These are phyloP conservation scores for Sander vitreus DNA, from an alignment of 2,113 vertebrate genomes.

Conservation along the genomic window DNA sequence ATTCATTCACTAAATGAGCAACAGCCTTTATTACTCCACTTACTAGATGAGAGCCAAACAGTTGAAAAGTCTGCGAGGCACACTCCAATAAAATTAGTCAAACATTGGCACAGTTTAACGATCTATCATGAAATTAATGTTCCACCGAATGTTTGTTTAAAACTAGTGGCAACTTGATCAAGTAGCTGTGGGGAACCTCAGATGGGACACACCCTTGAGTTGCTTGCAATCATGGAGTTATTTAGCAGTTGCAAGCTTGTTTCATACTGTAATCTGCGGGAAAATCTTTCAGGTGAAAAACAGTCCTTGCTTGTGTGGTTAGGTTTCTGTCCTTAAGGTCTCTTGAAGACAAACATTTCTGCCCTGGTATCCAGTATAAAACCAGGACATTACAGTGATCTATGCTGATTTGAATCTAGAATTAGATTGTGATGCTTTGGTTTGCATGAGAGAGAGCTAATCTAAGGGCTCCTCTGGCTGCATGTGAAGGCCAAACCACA, in stretches of 20 bases:
- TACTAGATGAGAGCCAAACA: slow-evolving; percentile 13
- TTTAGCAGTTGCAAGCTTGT: slow-evolving; percentile 38
- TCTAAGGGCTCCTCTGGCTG: slow-evolving; percentile 20
- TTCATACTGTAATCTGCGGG: slow-evolving; percentile 26
- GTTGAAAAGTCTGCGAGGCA: slow-evolving; percentile 7
- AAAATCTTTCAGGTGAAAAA: slow-evolving; percentile 37
- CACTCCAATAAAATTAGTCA: slow-evolving; percentile 4
- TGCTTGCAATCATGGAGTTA: slow-evolving; percentile 46
- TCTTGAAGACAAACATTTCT: slow-evolving; percentile 16
- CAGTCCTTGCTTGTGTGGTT: background rate
- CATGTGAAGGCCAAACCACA: slow-evolving; percentile 32
- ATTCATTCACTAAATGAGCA: background rate
- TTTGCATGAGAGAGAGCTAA: slow-evolving; percentile 29
- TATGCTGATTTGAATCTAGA: slow-evolving; percentile 52
- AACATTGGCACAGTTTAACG: background rate
- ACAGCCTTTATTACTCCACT: background rate
- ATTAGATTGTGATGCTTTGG: slow-evolving; percentile 31
- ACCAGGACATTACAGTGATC: slow-evolving; percentile 21
- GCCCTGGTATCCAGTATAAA: slow-evolving; percentile 22
- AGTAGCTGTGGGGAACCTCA: slow-evolving; percentile 55
- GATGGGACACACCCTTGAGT: slow-evolving; percentile 51
- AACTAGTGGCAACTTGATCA: slow-evolving; percentile 68
- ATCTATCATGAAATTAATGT: slow-evolving; percentile 18
- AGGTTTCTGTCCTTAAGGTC: background rate
- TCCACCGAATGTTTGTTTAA: slow-evolving; percentile 44